These are phyloP conservation scores for Pseudocheirus occidentalis DNA, from an alignment of 2,797 vertebrate genomes.

Conservation along the genomic window DNA sequence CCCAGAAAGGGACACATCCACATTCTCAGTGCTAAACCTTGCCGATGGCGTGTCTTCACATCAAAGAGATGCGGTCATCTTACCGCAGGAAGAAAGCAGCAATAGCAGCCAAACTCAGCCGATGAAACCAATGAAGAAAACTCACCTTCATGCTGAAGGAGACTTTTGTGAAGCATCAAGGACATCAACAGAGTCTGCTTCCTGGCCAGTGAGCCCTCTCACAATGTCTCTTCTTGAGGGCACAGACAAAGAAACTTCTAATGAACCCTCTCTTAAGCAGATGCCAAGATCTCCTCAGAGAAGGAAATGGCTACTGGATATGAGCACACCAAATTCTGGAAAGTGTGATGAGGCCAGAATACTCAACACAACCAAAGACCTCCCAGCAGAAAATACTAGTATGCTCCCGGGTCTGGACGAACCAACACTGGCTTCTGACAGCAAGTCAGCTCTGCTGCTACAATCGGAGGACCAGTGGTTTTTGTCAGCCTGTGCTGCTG, in stretches of 20 bases:
- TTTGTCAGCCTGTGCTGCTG: conserved; percentile 43
- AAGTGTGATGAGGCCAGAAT: conserved; percentile 46
- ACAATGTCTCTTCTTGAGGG: conserved; percentile 80
- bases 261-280: background rate
- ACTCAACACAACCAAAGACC: conserved; percentile 31
- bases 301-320: background rate
- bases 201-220: conserved; percentile 80
- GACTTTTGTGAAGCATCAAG: conserved; percentile 35
- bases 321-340: background rate
- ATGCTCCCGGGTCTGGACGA: conserved; percentile 61
- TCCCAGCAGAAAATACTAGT: conserved; percentile 62
- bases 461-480: conserved; percentile 32
- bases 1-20: conserved; percentile 65
- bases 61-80: conserved; percentile 39
- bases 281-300: fast-evolving
- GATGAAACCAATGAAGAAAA: conserved; percentile 26
- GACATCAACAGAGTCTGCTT: conserved; percentile 62
- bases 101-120: conserved; percentile 42
- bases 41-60: conserved; percentile 59
- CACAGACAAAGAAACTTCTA: conserved; percentile 47
- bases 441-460: conserved; percentile 12
- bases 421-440: background rate
- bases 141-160: conserved; percentile 5
- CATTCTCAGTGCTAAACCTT: conserved; percentile 23
- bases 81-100: conserved; percentile 53